phyloP scores from a whole-genome alignment of 2,113 vertebrate genomes.

The Microtus oregoni region DNA sequence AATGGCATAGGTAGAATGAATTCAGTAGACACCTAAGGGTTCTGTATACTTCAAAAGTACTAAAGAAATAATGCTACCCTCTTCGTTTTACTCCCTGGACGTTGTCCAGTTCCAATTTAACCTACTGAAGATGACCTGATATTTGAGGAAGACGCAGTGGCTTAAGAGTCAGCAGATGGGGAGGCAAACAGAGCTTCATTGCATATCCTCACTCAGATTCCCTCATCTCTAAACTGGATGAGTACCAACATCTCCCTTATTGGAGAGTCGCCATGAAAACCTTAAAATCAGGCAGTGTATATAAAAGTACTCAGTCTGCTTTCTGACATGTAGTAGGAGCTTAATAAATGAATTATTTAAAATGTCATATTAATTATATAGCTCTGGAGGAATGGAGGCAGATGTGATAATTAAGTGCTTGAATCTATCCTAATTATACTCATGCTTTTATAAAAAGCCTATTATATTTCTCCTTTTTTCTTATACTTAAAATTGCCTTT shows the following conservation, averaged over 20 bases:
- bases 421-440: conserved; percentile 50
- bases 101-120: conserved; percentile 58
- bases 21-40: background rate
- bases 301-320: background rate
- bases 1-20: background rate
- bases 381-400: background rate
- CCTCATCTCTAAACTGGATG: background rate
- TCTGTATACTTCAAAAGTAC: conserved; percentile 50
- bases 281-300: conserved; percentile 29
- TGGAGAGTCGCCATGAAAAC: background rate
- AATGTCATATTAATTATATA: conserved; percentile 48
- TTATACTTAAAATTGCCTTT: conserved; percentile 6
- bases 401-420: conserved; percentile 50
- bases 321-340: background rate
- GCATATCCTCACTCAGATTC: background rate
- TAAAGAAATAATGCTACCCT: conserved; percentile 46
- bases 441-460: conserved; percentile 46
- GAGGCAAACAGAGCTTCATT: background rate
- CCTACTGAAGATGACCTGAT: background rate
- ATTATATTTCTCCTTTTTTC: conserved; percentile 28
- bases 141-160: rapidly evolving
- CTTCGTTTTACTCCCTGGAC: conserved; percentile 46
- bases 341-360: conserved; percentile 67
- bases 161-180: background rate
- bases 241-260: background rate